phyloP scores from a whole-genome alignment of 2,113 vertebrate genomes.

The Chrysochloris asiatica region DNA sequence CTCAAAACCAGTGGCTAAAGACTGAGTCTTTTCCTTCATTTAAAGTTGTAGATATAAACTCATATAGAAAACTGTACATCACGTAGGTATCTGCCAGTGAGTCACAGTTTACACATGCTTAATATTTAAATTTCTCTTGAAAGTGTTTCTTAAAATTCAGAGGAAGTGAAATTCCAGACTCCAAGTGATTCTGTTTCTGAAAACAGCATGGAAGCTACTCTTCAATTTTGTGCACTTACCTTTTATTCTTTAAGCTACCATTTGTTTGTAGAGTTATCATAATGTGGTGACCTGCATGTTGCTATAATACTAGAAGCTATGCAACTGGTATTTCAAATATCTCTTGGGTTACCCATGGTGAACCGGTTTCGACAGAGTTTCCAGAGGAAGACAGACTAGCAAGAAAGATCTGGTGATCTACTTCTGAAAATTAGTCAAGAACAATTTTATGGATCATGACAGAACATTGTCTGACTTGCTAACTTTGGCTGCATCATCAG shows the following conservation, averaged over 20 bases:
- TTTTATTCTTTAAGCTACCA: background rate
- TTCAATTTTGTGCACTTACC: background rate
- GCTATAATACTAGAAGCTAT: background rate
- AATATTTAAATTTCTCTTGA: constrained; percentile 3
- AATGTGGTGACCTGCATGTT: background rate
- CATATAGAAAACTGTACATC: background rate
- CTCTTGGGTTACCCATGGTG: background rate
- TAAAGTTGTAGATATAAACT: background rate
- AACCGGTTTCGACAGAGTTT: background rate
- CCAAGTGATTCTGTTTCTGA: background rate
- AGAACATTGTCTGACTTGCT: background rate
- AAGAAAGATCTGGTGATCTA: background rate
- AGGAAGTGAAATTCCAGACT: background rate
- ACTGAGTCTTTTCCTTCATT: background rate
- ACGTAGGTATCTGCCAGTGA: background rate
- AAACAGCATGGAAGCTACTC: background rate
- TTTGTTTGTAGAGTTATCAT: background rate
- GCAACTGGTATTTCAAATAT: background rate
- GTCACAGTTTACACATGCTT: background rate
- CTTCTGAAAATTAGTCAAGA: background rate
- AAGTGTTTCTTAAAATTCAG: background rate
- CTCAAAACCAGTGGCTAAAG: background rate
- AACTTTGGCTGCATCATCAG: background rate
- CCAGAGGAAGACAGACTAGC: background rate
- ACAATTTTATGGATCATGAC: background rate